Evolutionary conservation across 2,113 vertebrate genomes (phyloP).

Genomic region (Strigops habroptila): DNA sequence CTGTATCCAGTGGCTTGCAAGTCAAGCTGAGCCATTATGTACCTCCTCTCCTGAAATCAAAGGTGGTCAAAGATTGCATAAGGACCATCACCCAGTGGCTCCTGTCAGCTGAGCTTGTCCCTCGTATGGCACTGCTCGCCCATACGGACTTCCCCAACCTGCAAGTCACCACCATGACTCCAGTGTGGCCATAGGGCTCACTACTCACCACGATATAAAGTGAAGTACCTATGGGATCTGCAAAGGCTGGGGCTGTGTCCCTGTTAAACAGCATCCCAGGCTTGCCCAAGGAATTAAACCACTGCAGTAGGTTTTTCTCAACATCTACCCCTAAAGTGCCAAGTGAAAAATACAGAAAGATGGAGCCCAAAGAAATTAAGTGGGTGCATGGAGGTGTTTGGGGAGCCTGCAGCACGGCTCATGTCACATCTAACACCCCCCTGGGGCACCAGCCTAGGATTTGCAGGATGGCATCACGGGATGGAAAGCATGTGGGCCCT

Average conservation of each 20-base stretch:
- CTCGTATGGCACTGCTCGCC: background rate
- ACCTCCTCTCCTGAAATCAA: background rate
- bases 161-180: background rate
- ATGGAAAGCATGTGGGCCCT: background rate
- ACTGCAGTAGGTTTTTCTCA: background rate
- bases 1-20: background rate
- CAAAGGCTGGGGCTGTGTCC: background rate
- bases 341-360: background rate
- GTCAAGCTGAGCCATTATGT: background rate
- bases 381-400: background rate
- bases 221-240: background rate
- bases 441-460: background rate
- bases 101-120: background rate
- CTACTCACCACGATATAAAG: background rate
- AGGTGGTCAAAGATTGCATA: background rate
- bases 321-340: background rate
- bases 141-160: background rate
- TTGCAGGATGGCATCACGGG: background rate
- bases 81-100: fast-evolving
- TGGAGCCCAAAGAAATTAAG: background rate
- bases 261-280: background rate
- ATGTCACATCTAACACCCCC: background rate
- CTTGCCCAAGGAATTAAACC: background rate
- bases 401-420: background rate
- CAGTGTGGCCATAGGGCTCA: background rate